Base-by-base conservation (phyloP, 2,113 vertebrate species). In the Mohoua ochrocephala region DNA sequence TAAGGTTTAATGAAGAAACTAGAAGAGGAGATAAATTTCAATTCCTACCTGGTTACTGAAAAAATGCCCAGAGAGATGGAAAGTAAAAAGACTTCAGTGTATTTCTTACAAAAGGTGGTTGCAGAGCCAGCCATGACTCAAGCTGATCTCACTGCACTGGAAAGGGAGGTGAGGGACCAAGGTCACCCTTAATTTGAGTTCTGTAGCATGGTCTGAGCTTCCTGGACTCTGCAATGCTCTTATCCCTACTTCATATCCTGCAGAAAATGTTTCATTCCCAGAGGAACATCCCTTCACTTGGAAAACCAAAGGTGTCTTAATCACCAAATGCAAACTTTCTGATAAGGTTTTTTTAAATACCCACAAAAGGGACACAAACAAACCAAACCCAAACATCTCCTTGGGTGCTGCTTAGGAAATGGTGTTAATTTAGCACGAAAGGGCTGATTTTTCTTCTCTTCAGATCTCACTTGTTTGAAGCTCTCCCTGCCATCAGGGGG, bases 1-100 rank as follows among this genome's bases (percentile, higher is more conserved):
- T 71, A 92, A 99, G 99, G 98, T 93, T 97, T 99, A 97, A 98
- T 99, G 98, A 99, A 99, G 97, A 98, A 99, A 92, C 98, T 99
- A 22, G 99, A 99, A 91, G 99, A 99, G 91, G 99, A 99, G 97
- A 98, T 99, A 70, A 99, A 99, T 97, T 99, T 99, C 97, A 99
- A 99, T 97, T 98, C 98, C 35, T 99, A 99, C 91, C 98, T 99
- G 97, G 98, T 98, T 65, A 98, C 98, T 80, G 99, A 99, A 95
- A 99, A 99, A 95, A 97, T 99, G 60, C 99, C 99, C 35, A 98
- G 98, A 95, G 99, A 99, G 97, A 94, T 99, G 96, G 99, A 99
- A 93, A 98, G 94, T 17, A 99, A 98, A 97, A 98, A 98, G 89
- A 98, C 96, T 20, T 98, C 97, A 14, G 89, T 98, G 69, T 98